A percentile compares a stretch with the other conserved stretches of the same genome.
Conservation (phyloP, 2,888 invertebrate genomes). For the Lymantria monacha region DNA sequence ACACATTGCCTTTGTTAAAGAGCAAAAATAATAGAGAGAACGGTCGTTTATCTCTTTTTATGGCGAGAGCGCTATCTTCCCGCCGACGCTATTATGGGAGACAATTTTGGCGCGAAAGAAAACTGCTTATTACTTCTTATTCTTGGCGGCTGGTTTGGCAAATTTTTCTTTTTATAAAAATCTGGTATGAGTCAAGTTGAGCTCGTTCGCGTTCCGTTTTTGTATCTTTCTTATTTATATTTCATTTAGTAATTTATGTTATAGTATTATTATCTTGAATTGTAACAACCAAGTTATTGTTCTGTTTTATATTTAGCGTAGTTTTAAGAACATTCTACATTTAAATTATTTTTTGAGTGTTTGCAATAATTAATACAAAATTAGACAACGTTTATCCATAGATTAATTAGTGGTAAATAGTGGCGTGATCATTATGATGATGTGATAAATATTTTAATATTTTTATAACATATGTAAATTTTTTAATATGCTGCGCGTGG, state of each 20-base stretch:
- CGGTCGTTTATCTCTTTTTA: constrained; percentile 83
- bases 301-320: too few species aligned
- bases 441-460: too few species aligned
- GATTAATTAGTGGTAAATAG: too few species aligned
- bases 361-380: too few species aligned
- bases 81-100: constrained; percentile 78
- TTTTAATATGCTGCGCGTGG: too few species aligned
- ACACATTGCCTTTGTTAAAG: constrained; percentile 80
- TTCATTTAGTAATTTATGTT: constrained; percentile 8
- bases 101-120: constrained; percentile 82
- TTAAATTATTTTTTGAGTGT: too few species aligned
- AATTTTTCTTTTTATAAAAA: constrained; percentile 37
- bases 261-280: too few species aligned
- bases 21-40: constrained; percentile 82
- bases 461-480: too few species aligned
- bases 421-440: too few species aligned
- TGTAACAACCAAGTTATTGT: too few species aligned
- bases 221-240: constrained; percentile 11
- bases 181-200: constrained; percentile 20
- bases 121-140: constrained; percentile 81
- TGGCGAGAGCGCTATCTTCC: constrained; percentile 77
- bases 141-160: constrained; percentile 64
- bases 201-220: constrained; percentile 21
- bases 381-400: too few species aligned
- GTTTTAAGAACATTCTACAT: too few species aligned